Percentiles rank a stretch among this genome's conserved stretches.
These are phyloP conservation scores for Acanthacorydalis orientalis DNA, from an alignment of 2,888 invertebrate species.

Conservation along the genomic window DNA sequence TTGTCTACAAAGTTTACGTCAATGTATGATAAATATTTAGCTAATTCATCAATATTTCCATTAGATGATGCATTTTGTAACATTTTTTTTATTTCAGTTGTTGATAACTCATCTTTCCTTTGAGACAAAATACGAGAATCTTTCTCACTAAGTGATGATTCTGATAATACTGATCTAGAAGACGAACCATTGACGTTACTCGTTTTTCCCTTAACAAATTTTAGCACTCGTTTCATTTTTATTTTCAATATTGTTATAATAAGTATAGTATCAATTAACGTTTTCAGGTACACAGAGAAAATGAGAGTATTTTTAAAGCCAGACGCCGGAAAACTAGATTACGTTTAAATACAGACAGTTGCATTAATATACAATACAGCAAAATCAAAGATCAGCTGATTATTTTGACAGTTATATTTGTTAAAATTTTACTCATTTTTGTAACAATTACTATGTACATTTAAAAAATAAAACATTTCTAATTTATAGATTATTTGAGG, in stretches of 20 bases:
- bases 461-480: too few relatives aligned
- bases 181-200: background rate
- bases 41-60: background rate
- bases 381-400: too few relatives aligned
- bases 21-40: background rate
- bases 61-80: background rate
- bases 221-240: conserved; percentile 3
- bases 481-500: too few relatives aligned
- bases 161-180: background rate
- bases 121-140: background rate
- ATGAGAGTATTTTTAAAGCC: too few relatives aligned
- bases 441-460: too few relatives aligned
- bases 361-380: too few relatives aligned
- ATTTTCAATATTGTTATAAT: background rate
- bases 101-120: background rate
- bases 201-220: conserved; percentile 4
- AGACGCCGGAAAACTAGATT: too few relatives aligned
- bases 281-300: too few relatives aligned
- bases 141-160: background rate
- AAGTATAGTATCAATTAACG: too few relatives aligned
- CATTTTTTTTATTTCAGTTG: background rate
- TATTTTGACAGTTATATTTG: too few relatives aligned
- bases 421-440: too few relatives aligned
- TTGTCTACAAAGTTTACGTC: background rate
- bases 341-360: too few relatives aligned